phyloP scores from a whole-genome alignment of 2,888 invertebrate species.

The Rotaria sp. region DNA sequence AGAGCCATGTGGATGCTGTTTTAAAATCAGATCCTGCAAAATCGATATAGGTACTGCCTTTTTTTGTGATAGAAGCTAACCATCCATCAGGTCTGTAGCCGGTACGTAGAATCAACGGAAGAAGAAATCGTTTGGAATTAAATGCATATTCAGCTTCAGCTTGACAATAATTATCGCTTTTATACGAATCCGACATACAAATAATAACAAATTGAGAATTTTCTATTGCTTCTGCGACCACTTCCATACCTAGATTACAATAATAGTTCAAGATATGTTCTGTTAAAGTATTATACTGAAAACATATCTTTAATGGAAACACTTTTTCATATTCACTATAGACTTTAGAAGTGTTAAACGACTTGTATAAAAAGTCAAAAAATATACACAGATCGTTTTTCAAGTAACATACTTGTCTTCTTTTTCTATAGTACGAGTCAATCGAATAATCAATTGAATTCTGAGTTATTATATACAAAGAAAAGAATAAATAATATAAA shows the following conservation, averaged over 20 bases:
- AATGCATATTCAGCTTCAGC: neutral
- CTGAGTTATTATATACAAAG: too few species aligned
- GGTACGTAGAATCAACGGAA: neutral
- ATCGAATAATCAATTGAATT: too few species aligned
- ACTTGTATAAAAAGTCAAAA: too few species aligned
- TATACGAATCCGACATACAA: neutral
- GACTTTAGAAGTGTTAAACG: too few species aligned
- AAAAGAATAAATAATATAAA: neutral
- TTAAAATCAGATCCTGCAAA: neutral
- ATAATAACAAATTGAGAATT: neutral
- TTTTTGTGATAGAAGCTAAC: neutral
- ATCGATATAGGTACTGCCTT: neutral
- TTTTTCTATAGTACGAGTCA: too few species aligned
- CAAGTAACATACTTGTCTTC: too few species aligned
- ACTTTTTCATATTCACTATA: too few species aligned
- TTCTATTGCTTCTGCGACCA: neutral
- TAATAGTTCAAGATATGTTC: too few species aligned
- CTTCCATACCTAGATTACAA: neutral
- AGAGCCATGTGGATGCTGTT: neutral
- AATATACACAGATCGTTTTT: too few species aligned
- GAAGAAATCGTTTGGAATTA: neutral
- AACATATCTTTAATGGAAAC: too few species aligned
- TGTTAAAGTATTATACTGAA: too few species aligned
- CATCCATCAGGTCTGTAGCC: neutral
- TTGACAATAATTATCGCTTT: neutral